Evolutionary conservation across 2,113 vertebrate species (phyloP).

Genomic region (Melanostigma gelatinosum): DNA sequence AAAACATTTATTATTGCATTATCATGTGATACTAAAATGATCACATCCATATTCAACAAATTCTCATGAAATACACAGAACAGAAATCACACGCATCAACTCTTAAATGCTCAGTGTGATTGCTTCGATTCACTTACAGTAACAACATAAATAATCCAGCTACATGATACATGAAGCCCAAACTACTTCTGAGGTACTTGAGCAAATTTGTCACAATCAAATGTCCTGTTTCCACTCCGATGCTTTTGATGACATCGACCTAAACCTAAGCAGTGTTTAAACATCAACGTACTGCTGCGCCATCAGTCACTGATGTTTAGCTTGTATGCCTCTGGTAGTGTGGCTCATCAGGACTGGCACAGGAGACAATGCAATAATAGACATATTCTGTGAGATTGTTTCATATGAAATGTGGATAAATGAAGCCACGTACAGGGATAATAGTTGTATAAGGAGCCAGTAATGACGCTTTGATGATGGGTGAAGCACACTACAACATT

Average conservation of each 20-base stretch:
- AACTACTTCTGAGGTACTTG: constrained; percentile 4
- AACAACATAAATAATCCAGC: background rate
- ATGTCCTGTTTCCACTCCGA: background rate
- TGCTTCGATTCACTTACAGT: background rate
- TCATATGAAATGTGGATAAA: constrained; percentile 35
- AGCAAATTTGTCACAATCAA: constrained; percentile 20
- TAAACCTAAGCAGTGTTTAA: constrained; percentile 24
- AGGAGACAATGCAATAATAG: constrained; percentile 69
- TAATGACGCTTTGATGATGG: constrained; percentile 29
- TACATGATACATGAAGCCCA: constrained; percentile 4
- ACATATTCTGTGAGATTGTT: constrained; percentile 23
- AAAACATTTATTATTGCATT: constrained; percentile 70
- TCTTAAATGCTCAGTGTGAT: background rate
- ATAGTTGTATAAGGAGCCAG: constrained; percentile 8
- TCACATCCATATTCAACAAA: background rate
- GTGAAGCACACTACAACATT: constrained; percentile 62
- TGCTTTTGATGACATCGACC: constrained; percentile 4
- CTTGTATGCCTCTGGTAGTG: constrained; percentile 1
- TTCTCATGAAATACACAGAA: background rate
- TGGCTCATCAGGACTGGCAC: constrained; percentile 26
- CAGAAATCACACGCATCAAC: constrained; percentile 13
- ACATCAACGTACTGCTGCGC: constrained; percentile 19
- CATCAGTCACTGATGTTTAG: constrained; percentile 3
- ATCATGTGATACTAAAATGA: constrained; percentile 23
- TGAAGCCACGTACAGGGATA: constrained; percentile 28